Base-by-base conservation (phyloP, 2,888 invertebrate genomes). In the Deilephila elpenor region DNA sequence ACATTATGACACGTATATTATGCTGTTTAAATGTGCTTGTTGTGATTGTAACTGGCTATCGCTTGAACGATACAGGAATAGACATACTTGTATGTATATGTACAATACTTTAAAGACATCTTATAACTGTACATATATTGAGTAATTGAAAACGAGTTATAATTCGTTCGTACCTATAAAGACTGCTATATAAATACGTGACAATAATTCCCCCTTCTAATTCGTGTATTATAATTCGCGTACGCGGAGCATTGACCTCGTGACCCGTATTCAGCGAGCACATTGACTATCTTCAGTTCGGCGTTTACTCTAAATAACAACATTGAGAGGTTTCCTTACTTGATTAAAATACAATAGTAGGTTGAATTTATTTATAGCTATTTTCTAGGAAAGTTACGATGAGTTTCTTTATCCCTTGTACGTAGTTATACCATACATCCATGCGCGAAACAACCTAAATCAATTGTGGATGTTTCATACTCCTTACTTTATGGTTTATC, bases 201-300 rank as follows among this genome's bases (percentile, higher is more conserved):
- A 14, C 67, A 25, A 51, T 67, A 25, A 67, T 44, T 6, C 5
- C 25, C 51, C 3, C 25, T 25, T 51, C 44, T 51, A 67, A 25
- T 44, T 67, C 20, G 25, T 44, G 44, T 25, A 67, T 67, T 67
- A 44, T 67, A 67, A 67, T 67, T 51, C 67, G 25, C 67, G 67
- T 44, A 51, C 51, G 25, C 67, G 20, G 67, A 17, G 11, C 67
- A 25, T 51, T 67, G 51, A 67, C 67, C 67, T 67, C 51, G 14
- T 67, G 67, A 67, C 67, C 67, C 44, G 67, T 67, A 67, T 67
- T 51, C 14, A 29, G 67, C 51, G 67, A 44, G 67, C 25, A 44
- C 67, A 67, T 67, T 20, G 67, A 51, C 67, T 25, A 51, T 67
- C 67, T 51, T 44, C 20, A 44, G n/a, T n/a, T 67, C 51, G 44